Base-by-base conservation (phyloP, 1,140 invertebrate species). In the Lamellibrachia luymesi region DNA sequence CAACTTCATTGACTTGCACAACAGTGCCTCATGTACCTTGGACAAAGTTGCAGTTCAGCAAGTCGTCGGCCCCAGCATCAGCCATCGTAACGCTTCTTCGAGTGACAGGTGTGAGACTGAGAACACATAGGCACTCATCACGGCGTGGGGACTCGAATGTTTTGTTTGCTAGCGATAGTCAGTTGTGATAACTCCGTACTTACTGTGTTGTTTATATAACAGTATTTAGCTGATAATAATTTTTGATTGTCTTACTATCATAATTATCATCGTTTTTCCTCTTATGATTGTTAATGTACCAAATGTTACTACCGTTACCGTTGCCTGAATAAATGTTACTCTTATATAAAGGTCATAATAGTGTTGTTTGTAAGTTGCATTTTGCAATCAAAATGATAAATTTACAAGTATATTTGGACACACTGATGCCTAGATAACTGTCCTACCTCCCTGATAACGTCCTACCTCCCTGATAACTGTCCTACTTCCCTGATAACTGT, bases 401-500 rank as follows among this genome's bases (percentile, higher is more conserved):
- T 22, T 80, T 80, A 80, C 25, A 56, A 38, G 38, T 38, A 80
- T 80, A 80, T 8, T 80, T 17, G 13, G 2, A 80, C 64, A 80
- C 64, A 80, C 25, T 80, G 64, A 22, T 10, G 64, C 64, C 64
- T 80, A 17, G 5, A 80, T 17, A 56, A 17, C 25, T n/a, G 4
- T 8, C 64, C 64, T 80, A 80, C 64, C 64, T 80, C 64, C 64
- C 64, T 80, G 64, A 56, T 17, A 80, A 22, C 25, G 17, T 4
- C 64, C 64, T 80, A 80, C 7, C 64, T 80, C 64, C 64, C 38
- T 38, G 38, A 38, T 38, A 38, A n/a, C 50, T 93, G 96, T 38
- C 38, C 96, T 94, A 96, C 94, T 90, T 96, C 96, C 93, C 94
- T 93, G 0, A 96, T 95, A 50, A 38, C 38, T 38, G 38, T 38